These are phyloP conservation scores for Sisyra nigra DNA, from an alignment of 2,888 invertebrate species.

Conservation along the genomic window DNA sequence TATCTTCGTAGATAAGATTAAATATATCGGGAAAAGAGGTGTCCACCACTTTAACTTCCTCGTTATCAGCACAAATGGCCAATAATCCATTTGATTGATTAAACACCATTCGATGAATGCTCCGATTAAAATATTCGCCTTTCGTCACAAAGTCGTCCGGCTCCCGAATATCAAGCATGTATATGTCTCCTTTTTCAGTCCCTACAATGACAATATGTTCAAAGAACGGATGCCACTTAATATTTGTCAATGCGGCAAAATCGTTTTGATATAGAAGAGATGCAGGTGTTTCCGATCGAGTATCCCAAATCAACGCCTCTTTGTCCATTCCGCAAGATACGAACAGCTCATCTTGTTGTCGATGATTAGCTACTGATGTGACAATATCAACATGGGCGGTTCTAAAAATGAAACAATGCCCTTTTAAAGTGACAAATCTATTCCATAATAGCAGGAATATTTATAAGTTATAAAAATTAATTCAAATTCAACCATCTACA, in stretches of 20 bases:
- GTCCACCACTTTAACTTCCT: not conserved
- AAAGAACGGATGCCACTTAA: constrained; percentile 1
- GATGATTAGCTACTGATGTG: not conserved
- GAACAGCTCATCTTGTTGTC: not conserved
- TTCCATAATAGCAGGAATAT: no score
- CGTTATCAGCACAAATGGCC: not conserved
- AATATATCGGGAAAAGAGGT: not conserved
- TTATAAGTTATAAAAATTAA: no score
- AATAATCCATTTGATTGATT: not conserved
- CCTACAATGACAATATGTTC: not conserved
- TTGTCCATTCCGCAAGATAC: not conserved
- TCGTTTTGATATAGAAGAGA: not conserved
- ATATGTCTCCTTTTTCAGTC: not conserved
- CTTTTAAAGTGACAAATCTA: no score
- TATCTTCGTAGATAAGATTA: constrained; percentile 2
- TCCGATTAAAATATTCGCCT: not conserved
- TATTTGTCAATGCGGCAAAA: not conserved
- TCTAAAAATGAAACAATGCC: not conserved
- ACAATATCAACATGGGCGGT: not conserved
- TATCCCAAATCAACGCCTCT: not conserved
- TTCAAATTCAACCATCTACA: no score
- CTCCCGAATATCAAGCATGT: not conserved
- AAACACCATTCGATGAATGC: not conserved
- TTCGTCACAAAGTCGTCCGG: not conserved
- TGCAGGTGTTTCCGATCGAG: not conserved